Percentiles rank a stretch among this genome's conserved stretches.
These are phyloP conservation scores for Heliangelus exortis DNA, from an alignment of 2,797 vertebrate genomes.

Conservation along the genomic window DNA sequence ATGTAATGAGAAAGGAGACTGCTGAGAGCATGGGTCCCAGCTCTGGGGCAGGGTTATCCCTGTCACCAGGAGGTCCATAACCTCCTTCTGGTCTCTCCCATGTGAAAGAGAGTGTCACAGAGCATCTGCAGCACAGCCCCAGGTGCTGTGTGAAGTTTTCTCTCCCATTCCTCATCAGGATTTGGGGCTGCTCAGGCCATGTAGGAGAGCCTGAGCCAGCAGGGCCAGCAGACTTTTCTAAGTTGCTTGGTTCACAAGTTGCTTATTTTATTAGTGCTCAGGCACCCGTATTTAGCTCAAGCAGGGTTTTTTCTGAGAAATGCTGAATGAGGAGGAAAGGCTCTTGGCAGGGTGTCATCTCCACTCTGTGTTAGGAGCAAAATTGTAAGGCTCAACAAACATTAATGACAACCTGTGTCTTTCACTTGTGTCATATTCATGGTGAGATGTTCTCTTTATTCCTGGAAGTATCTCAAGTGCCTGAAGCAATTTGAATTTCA, in stretches of 20 bases:
- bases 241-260: not conserved
- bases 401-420: not conserved
- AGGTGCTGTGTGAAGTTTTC: not conserved
- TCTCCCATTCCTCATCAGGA: not conserved
- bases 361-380: not conserved
- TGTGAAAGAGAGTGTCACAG: not conserved
- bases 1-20: not conserved
- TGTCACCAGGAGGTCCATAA: fast-evolving
- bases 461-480: not conserved
- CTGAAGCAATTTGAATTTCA: not conserved
- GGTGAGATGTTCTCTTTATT: not conserved
- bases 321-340: not conserved
- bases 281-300: not conserved
- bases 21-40: fast-evolving
- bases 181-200: not conserved
- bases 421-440: not conserved
- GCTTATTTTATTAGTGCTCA: not conserved
- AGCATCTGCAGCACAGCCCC: not conserved
- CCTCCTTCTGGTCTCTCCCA: not conserved
- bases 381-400: not conserved
- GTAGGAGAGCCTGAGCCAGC: not conserved
- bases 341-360: not conserved
- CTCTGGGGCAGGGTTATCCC: not conserved
- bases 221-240: not conserved
- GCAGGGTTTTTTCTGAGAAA: not conserved